Evolutionary conservation across 2,113 vertebrate genomes (phyloP), one percentile per base, ranked within the genome.

Genomic region (Lophius piscatorius): DNA sequence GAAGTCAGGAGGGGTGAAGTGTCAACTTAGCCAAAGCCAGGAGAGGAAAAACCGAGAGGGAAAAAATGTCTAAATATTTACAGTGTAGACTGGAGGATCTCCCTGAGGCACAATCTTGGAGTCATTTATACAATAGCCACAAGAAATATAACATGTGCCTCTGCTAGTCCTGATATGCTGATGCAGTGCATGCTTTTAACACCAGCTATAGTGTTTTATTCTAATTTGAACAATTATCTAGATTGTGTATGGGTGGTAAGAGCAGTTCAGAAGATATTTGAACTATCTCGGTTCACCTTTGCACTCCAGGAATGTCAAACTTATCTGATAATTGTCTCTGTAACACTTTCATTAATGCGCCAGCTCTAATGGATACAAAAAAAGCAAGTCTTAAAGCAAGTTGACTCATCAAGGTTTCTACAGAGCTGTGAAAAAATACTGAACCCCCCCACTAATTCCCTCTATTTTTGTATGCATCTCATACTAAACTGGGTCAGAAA

Each of bases 11-110:
- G 38, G 47, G 22, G 47, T 63, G 35, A 82, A 56, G 51, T 63
- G 70, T 71, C 62, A 62, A 47, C 14, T 55, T 61, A 35, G 60
- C 41, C 64, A 49, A 76, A 56, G 54, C 40, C 18, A 62, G 50
- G 34, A 56, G 16, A 54, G 44, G 5, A 41, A 58, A 70, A 63
- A 36, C 8, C n/a, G 2, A 6, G 35, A 14, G 36, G 29, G 29
- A 31, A 10, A n/a, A 28, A 28, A 28, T 17, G 23, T 9, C 34
- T 14, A 66, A 64, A 71, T 65, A 77, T 84, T 55, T 58, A 54
- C 42, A 39, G 23, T 2, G 6, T 18, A 52, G 16, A 51, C 18
- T n/a, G n/a, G n/a, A n/a, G n/a, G n/a, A n/a, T n/a, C 10, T 39
- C 22, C 55, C n/a, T 3, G 50, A 48, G 70, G 52, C 17, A 33